These are phyloP conservation scores for Noturus placidus DNA, from an alignment of 2,113 vertebrate species.

Conservation along the genomic window DNA sequence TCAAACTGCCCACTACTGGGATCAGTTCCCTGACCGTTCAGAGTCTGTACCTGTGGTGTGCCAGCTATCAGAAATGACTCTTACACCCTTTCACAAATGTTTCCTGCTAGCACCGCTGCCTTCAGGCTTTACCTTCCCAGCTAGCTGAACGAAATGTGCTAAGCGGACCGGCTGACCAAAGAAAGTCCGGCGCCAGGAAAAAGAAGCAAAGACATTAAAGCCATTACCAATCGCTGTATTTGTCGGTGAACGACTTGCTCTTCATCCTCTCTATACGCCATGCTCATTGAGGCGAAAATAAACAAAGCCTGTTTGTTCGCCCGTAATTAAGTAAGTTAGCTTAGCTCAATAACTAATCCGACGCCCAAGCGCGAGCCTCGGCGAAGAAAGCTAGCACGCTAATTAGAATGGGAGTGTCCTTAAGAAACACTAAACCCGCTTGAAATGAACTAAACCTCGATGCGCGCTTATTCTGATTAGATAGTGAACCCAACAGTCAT, in stretches of 20 bases:
- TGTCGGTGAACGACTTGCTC: not conserved
- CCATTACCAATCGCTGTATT: not conserved
- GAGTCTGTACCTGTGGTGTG: too few relatives aligned
- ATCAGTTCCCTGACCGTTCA: not conserved
- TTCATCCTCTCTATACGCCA: not conserved
- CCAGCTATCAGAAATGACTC: not conserved
- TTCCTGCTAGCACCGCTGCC: too few relatives aligned
- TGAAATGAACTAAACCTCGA: not conserved
- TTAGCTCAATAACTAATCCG: not conserved
- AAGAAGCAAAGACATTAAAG: not conserved
- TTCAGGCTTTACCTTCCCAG: not conserved
- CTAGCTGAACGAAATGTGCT: not conserved
- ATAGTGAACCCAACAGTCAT: not conserved
- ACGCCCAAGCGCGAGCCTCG: not conserved
- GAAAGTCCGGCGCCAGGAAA: not conserved
- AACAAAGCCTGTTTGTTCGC: not conserved
- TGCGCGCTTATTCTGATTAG: not conserved
- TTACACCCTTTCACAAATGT: not conserved
- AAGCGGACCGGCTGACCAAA: slow-evolving; percentile 9
- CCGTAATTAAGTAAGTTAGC: not conserved
- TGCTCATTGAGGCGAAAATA: not conserved
- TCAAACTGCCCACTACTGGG: not conserved
- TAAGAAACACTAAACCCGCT: not conserved
- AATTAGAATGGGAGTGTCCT: slow-evolving; percentile 41
- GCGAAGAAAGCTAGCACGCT: slow-evolving; percentile 10